Percentiles rank a stretch among this genome's conserved stretches.
Conservation (phyloP, 1,140 invertebrate genomes). For the Euglossa dilemma region DNA sequence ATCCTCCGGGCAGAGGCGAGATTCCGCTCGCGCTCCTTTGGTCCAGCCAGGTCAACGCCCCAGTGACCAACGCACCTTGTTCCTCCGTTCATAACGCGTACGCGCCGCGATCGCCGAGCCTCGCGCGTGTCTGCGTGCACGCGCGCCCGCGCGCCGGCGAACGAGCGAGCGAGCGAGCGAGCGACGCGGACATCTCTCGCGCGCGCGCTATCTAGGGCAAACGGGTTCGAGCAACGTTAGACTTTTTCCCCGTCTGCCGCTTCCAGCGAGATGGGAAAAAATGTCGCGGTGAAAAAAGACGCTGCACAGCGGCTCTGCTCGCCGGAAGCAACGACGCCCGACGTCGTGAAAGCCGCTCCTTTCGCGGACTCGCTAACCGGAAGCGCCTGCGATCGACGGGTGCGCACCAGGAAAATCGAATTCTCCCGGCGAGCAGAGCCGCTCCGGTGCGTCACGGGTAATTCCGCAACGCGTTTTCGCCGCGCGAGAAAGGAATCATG, state of each 20-base stretch:
- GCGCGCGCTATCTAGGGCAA: slow-evolving; percentile 63
- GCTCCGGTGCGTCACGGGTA: too few relatives aligned
- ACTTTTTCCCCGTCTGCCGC: slow-evolving; percentile 61
- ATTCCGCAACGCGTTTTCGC: too few relatives aligned
- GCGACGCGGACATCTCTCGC: slow-evolving; percentile 7
- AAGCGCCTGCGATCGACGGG: not conserved
- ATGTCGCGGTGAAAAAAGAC: slow-evolving; percentile 18
- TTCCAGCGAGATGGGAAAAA: slow-evolving; percentile 54
- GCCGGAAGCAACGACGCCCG: slow-evolving; percentile 26
- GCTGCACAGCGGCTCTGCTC: not conserved
- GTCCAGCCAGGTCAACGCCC: slow-evolving; percentile 78
- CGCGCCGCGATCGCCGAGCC: slow-evolving; percentile 16
- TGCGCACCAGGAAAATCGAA: too few relatives aligned
- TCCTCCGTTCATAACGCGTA: slow-evolving; percentile 67
- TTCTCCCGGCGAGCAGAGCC: too few relatives aligned
- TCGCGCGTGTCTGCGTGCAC: slow-evolving; percentile 28
- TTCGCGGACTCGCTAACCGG: not conserved
- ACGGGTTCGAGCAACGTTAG: slow-evolving; percentile 57
- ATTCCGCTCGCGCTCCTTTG: slow-evolving; percentile 75
- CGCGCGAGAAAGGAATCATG: too few relatives aligned
- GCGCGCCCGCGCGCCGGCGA: not conserved
- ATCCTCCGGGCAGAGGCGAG: slow-evolving; percentile 52
- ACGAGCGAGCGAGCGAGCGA: not conserved
- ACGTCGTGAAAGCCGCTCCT: not conserved
- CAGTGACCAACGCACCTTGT: slow-evolving; percentile 77